Conservation (phyloP, 2,797 vertebrate genomes). For the Schizopygopsis malacanthus region DNA sequence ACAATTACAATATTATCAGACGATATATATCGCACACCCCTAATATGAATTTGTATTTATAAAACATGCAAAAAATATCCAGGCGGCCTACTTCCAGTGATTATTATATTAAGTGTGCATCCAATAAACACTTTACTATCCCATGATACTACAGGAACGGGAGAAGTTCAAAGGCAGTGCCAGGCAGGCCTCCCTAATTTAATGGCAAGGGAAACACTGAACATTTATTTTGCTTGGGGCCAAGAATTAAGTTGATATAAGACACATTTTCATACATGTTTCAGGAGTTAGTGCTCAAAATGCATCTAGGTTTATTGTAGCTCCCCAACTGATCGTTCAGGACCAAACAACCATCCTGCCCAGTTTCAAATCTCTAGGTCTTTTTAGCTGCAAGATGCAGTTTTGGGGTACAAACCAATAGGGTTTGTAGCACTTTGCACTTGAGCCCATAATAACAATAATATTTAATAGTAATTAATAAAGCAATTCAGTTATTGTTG, state of each 20-base stretch:
- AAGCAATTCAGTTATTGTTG: background rate
- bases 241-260: background rate
- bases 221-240: background rate
- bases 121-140: background rate
- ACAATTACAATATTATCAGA: too few species aligned
- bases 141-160: background rate
- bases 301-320: background rate
- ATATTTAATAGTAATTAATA: background rate
- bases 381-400: background rate
- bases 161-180: background rate
- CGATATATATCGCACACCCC: too few species aligned
- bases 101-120: background rate
- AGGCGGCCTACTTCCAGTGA: too few species aligned
- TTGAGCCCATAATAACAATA: background rate
- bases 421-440: background rate
- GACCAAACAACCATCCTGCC: background rate
- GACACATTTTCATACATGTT: background rate
- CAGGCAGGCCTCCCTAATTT: too few species aligned
- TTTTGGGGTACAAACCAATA: conserved; percentile 2
- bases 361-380: background rate
- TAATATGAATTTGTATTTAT: background rate
- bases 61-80: background rate
- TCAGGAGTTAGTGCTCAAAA: background rate
- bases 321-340: background rate
- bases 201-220: too few species aligned